Percentiles rank a stretch among this genome's conserved stretches.
These are phyloP conservation scores for Drosophila neocordata DNA, from an alignment of 1,140 invertebrate genomes.

Conservation along the genomic window DNA sequence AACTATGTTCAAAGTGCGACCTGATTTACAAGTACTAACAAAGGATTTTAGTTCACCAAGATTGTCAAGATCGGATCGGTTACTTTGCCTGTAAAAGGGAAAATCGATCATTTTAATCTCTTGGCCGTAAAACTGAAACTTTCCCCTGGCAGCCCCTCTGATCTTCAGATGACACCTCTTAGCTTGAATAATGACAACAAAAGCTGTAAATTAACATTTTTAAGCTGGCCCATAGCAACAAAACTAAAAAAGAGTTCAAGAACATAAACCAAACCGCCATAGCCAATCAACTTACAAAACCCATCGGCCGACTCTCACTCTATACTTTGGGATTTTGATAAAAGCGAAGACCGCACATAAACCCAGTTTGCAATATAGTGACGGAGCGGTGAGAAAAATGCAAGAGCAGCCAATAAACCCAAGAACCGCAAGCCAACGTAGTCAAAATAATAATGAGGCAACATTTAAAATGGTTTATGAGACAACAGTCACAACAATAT, in stretches of 20 bases:
- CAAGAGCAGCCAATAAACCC: conserved; percentile 60
- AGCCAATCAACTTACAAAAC: conserved; percentile 72
- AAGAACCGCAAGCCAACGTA: conserved; percentile 70
- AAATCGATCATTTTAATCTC: neutral
- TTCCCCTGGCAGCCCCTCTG: neutral
- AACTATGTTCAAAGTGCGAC: no score
- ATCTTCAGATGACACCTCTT: conserved; percentile 14
- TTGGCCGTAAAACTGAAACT: neutral
- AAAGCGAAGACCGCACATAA: conserved; percentile 64
- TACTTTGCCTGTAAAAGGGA: neutral
- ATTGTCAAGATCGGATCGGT: neutral
- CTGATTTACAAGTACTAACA: no score
- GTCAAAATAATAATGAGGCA: conserved; percentile 78
- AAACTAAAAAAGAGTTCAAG: conserved; percentile 70
- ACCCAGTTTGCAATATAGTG: conserved; percentile 49
- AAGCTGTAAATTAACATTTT: conserved; percentile 69
- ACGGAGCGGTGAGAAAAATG: conserved; percentile 28
- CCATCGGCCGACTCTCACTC: conserved; percentile 41
- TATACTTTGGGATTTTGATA: conserved; percentile 25
- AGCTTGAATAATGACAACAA: conserved; percentile 58
- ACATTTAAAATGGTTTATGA: conserved; percentile 76
- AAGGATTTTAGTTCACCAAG: no score
- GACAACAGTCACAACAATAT: conserved; percentile 41
- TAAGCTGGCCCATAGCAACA: conserved; percentile 42
- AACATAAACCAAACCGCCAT: conserved; percentile 67